These are phyloP conservation scores for Mus pahari DNA, from an alignment of 2,113 vertebrate species.

Conservation along the genomic window DNA sequence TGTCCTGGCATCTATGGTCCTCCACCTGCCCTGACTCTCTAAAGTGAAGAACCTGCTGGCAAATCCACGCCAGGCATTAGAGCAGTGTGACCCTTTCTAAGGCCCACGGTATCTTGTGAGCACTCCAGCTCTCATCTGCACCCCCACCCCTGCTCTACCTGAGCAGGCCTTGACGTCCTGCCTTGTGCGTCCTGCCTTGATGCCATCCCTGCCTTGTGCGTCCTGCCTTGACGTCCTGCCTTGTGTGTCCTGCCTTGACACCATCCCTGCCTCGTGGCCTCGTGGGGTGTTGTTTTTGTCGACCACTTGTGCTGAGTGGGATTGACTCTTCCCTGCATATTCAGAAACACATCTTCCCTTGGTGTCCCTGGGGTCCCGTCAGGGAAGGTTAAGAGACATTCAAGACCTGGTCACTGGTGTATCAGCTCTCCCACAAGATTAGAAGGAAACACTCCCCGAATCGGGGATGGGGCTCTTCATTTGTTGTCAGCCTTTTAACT, in stretches of 20 bases:
- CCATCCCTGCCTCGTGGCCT: neutral
- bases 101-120: too few relatives aligned
- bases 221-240: too few relatives aligned
- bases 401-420: accelerated
- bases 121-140: slow-evolving; percentile 17
- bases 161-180: accelerated
- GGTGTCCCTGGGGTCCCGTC: slow-evolving; percentile 86
- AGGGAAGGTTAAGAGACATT: slow-evolving; percentile 18
- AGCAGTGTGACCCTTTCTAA: neutral
- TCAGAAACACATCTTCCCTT: slow-evolving; percentile 77
- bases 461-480: neutral
- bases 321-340: neutral
- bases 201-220: neutral
- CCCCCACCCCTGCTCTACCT: slow-evolving; percentile 61
- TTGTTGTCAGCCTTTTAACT: neutral
- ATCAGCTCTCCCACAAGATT: neutral
- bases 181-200: too few relatives aligned
- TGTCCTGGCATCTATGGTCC: neutral
- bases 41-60: neutral
- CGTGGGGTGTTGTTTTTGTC: neutral
- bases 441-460: neutral
- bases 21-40: neutral
- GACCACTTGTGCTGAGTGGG: neutral
- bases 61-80: neutral
- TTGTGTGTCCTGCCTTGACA: too few relatives aligned